Evolutionary conservation across 2,113 vertebrate genomes (phyloP).

Genomic region (Onychostoma macrolepis): DNA sequence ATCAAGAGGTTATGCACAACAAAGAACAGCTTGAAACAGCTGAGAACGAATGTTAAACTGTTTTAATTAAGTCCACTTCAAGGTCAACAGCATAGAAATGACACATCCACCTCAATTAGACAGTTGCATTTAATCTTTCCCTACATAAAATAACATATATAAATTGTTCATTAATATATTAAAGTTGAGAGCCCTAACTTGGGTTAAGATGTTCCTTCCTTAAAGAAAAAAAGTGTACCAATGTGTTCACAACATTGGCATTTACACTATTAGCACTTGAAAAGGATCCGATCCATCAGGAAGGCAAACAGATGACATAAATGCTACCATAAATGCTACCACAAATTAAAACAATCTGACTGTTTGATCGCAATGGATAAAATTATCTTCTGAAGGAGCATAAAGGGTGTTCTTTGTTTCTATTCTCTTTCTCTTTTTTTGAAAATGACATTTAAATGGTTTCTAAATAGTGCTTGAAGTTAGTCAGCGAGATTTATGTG

Average conservation of each 20-base stretch:
- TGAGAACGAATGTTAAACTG: neutral
- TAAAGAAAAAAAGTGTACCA: neutral
- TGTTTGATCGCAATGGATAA: conserved; percentile 30
- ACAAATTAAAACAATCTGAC: conserved; percentile 24
- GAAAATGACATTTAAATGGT: conserved; percentile 37
- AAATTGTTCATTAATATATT: neutral
- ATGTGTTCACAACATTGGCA: conserved; percentile 22
- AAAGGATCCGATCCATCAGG: conserved; percentile 32
- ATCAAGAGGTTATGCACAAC: conserved; percentile 14
- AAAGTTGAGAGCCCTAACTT: neutral
- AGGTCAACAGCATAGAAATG: conserved; percentile 11
- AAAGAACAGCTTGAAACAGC: conserved; percentile 23
- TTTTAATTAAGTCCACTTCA: neutral
- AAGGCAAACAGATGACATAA: conserved; percentile 34
- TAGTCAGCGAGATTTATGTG: conserved; percentile 12
- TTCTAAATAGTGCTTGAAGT: conserved; percentile 22
- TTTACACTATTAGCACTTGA: conserved; percentile 19
- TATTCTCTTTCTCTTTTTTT: neutral
- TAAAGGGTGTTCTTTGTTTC: conserved; percentile 27
- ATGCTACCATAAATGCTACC: conserved; percentile 33
- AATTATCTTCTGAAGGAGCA: conserved; percentile 24
- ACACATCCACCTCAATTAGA: conserved; percentile 3
- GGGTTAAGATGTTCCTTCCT: neutral
- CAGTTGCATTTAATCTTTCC: conserved; percentile 13
- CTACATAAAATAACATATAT: no score